These are phyloP conservation scores for Corythoichthys intestinalis DNA, from an alignment of 2,113 vertebrate genomes.

Conservation along the genomic window DNA sequence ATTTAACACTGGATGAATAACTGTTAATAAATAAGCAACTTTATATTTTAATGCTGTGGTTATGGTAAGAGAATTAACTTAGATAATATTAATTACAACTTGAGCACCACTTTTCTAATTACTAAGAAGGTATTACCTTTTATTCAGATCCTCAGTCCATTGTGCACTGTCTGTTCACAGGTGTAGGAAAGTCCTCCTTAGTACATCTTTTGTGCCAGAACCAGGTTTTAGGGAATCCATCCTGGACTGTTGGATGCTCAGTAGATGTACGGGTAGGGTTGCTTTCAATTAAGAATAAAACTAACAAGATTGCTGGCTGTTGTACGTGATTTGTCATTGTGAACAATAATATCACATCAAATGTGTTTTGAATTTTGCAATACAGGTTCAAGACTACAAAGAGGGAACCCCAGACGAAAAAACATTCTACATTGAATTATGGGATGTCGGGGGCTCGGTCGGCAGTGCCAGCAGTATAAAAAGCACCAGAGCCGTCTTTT, in stretches of 20 bases:
- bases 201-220: constrained; percentile 95
- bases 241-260: constrained; percentile 97
- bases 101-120: no score
- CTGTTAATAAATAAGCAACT: no score
- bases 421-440: constrained; percentile 93
- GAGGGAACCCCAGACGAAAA: constrained; percentile 97
- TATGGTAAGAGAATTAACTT: no score
- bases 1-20: no score
- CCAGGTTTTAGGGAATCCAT: constrained; percentile 93
- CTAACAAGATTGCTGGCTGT: neutral
- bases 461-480: constrained; percentile 92
- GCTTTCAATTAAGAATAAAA: neutral
- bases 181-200: constrained; percentile 93
- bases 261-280: constrained; percentile 90
- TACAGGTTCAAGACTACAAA: constrained; percentile 93
- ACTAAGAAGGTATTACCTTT: no score
- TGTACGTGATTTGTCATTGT: neutral
- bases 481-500: constrained; percentile 96
- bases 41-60: no score
- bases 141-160: neutral
- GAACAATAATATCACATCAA: neutral
- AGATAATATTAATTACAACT: no score
- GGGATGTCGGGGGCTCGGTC: constrained; percentile 95
- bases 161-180: constrained; percentile 60
- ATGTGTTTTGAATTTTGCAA: neutral